Evolutionary conservation across 2,888 invertebrate species (phyloP), one percentile per base, ranked within the genome.

Genomic region (Ornithoptera alexandrae): DNA sequence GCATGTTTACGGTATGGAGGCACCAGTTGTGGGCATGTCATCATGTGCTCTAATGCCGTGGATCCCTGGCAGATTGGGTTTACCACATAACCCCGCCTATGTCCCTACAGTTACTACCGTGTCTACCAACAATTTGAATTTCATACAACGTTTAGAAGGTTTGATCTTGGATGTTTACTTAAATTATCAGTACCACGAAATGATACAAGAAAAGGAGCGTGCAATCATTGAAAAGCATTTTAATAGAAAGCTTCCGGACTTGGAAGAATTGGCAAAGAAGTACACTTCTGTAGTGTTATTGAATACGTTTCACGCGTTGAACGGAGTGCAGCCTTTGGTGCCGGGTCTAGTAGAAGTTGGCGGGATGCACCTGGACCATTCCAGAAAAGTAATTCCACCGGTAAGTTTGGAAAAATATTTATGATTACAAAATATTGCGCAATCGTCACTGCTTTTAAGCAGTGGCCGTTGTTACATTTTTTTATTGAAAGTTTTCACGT

Each of bases 261-360:
- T 95, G 7, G 77, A 81, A 5, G 93, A 93, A 0, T 84, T 95
- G 50, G 93, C 88, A 1, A 90, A 84, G 60, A 93, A 94, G 67
- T 85, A 93, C 0, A 59, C 59, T 8, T 92, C 93, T 0, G 77
- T 94, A 63, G 78, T 95, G 73, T 77, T 96, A 53, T 84, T 94
- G 10, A 95, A 95, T 76, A 93, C 94, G 15, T 95, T 95, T 77
- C 94, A 93, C 72, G 92, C 94, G 1, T 76, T 95, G 58, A 93
- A 93, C 70, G 94, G 94, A 0, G 90, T 93, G 1, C 88, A 90
- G 20, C 95, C 95, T 0, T 76, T 88, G 4, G 77, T 94, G 0
- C 94, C 94, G 0, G 94, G 93, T 36, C 81, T 95, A 0, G 86
- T 96, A 17, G 95, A 95, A 85, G 92, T 95, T 17, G 95, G 94